Base-by-base conservation (phyloP, 2,797 vertebrate genomes). In the Phylloscopus collybita region DNA sequence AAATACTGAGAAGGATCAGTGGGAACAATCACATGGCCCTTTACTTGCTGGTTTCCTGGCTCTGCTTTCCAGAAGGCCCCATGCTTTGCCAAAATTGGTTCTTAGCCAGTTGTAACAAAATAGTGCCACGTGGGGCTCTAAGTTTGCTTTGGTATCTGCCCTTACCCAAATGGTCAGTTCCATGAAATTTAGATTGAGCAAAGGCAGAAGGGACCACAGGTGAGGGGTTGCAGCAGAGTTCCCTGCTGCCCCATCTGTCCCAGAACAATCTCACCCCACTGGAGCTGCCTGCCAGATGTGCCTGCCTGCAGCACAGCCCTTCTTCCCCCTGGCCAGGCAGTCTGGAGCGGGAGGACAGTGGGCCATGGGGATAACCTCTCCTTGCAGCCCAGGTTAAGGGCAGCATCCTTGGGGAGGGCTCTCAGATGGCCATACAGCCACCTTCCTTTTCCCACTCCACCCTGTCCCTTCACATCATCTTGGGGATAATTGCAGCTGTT, bases 181-280 rank as follows among this genome's bases (percentile, higher is more conserved):
- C 12, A 42, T 72, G 2, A 8, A 72, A 45, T 61, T 57, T 59
- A 47, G 25, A 36, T 47, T 0, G 3, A 87, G 44, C 20, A 36
- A 79, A 75, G n/a, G 25, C 1, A 0, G n/a, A 53, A 23, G 20
- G 32, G 13, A n/a, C 0, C 1, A 14, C 27, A 47, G 8, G 25
- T 0, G 1, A 90, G 32, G 26, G 8, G 6, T 32, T 78, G 50
- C 5, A 19, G 60, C 23, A 34, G 29, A 65, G 14, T 7, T 79
- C 13, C 16, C 19, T 38, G 57, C 66, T 86, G 23, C 29, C 60
- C 10, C 0, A 1, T 80, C 49, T 1, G 0, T 9, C 51, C 26
- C 2, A 3, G 40, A 40, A 49, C 44, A n/a, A 3, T 50, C 56
- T 56, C 2, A 10, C 19, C 66, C 25, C 2, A 1, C 29, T 1